A percentile compares a stretch with the other conserved stretches of the same genome.
Evolutionary conservation across 2,888 invertebrate species (phyloP).

Genomic region (Sipunculus nudus): DNA sequence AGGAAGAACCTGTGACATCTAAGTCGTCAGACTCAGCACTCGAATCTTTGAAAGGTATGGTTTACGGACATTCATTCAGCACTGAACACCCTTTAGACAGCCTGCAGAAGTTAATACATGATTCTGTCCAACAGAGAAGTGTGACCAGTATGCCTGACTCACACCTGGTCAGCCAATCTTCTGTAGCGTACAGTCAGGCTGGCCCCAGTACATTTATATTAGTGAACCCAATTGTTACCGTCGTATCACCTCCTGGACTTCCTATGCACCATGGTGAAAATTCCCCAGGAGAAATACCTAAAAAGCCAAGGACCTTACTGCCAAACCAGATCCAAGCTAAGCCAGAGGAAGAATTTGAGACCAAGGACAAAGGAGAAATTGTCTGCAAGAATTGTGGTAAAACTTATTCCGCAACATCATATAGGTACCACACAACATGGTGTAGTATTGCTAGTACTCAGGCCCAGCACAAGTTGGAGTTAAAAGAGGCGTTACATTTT

Average conservation of each 20-base stretch:
- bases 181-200: neutral
- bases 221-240: slow-evolving; percentile 41
- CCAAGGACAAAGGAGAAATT: no score
- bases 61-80: slow-evolving; percentile 51
- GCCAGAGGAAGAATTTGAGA: no score
- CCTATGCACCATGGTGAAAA: neutral
- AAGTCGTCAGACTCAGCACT: slow-evolving; percentile 49
- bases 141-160: no score
- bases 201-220: slow-evolving; percentile 36
- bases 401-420: slow-evolving; percentile 95
- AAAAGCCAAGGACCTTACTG: no score
- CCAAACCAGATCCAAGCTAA: no score
- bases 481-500: slow-evolving; percentile 61
- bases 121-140: no score
- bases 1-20: no score
- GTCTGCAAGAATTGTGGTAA: no score
- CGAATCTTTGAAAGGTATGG: slow-evolving; percentile 61
- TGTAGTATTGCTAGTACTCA: slow-evolving; percentile 57
- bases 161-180: no score
- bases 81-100: slow-evolving; percentile 89
- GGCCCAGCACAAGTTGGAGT: slow-evolving; percentile 57
- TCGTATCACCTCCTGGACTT: slow-evolving; percentile 21
- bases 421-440: slow-evolving; percentile 86
- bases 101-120: slow-evolving; percentile 93
- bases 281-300: no score